phyloP scores from a whole-genome alignment of 2,797 vertebrate species.

The Pempheris klunzingeri region DNA sequence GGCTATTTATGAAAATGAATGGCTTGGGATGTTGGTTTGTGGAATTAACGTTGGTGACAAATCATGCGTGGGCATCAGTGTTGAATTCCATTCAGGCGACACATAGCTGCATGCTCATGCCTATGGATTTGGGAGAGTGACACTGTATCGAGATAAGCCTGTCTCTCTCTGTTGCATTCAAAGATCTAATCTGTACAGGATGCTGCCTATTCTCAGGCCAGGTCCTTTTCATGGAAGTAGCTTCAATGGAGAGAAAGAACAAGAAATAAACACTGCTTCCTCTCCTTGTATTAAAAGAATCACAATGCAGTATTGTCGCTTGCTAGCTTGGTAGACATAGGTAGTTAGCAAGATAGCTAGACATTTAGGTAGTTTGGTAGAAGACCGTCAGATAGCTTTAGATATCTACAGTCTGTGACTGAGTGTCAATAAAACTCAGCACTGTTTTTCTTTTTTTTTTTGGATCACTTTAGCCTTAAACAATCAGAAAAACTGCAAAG shows the following conservation, averaged over 20 bases:
- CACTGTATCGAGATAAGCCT: constrained; percentile 67
- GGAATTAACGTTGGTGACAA: constrained; percentile 71
- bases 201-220: constrained; percentile 45
- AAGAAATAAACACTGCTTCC: constrained; percentile 16
- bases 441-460: no score
- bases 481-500: constrained; percentile 10
- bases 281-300: constrained; percentile 28
- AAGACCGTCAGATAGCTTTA: not conserved
- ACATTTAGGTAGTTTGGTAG: not conserved
- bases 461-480: no score
- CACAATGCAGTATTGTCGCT: constrained; percentile 17
- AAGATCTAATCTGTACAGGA: constrained; percentile 66
- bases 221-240: constrained; percentile 37
- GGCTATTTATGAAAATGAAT: constrained; percentile 73
- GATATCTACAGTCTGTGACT: not conserved
- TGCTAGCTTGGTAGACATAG: not conserved
- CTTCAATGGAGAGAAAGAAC: constrained; percentile 28
- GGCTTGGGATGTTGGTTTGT: constrained; percentile 61
- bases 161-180: constrained; percentile 59
- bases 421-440: no score
- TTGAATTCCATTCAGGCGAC: constrained; percentile 63
- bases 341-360: not conserved
- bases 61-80: constrained; percentile 68
- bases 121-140: constrained; percentile 60
- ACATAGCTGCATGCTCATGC: constrained; percentile 37